Conservation (phyloP, 1,140 invertebrate genomes). For the Drosophila pandora region DNA sequence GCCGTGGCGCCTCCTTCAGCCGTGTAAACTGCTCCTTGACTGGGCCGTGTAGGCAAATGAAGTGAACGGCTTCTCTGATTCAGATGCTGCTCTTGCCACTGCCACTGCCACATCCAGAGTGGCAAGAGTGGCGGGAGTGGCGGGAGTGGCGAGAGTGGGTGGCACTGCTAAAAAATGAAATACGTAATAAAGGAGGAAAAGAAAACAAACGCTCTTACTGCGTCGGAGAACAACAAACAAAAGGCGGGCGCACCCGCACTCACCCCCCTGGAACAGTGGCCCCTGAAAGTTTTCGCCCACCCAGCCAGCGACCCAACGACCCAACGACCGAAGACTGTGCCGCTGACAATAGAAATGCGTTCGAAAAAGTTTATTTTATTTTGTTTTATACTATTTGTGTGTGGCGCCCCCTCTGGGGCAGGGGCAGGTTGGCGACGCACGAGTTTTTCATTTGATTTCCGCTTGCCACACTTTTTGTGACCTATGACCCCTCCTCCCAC, state of each 20-base stretch:
- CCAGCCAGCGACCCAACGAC: not conserved
- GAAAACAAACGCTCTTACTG: constrained; percentile 44
- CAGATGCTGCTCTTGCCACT: constrained; percentile 24
- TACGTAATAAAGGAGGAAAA: constrained; percentile 58
- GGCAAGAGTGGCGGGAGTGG: not conserved
- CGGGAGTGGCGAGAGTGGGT: not conserved
- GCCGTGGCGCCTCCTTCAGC: constrained; percentile 6
- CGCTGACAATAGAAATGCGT: constrained; percentile 77
- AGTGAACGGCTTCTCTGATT: constrained; percentile 59
- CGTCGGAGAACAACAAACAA: constrained; percentile 56
- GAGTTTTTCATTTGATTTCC: constrained; percentile 79
- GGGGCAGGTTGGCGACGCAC: constrained; percentile 25
- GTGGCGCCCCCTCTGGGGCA: constrained; percentile 14
- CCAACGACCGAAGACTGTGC: constrained; percentile 34
- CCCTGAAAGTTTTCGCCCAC: constrained; percentile 60
- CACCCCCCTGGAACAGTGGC: constrained; percentile 37
- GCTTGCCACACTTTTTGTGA: constrained; percentile 68
- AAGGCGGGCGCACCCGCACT: constrained; percentile 58
- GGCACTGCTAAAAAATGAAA: constrained; percentile 54
- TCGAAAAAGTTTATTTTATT: constrained; percentile 64
- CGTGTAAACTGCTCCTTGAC: constrained; percentile 68
- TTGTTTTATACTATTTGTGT: constrained; percentile 46
- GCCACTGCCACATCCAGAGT: constrained; percentile 14
- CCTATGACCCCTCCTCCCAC: not conserved
- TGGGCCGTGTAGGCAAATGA: constrained; percentile 76